Percentiles rank a stretch among this genome's conserved stretches.
Evolutionary conservation across 2,797 vertebrate species (phyloP).

Genomic region (Enteromius thamalakanensis): DNA sequence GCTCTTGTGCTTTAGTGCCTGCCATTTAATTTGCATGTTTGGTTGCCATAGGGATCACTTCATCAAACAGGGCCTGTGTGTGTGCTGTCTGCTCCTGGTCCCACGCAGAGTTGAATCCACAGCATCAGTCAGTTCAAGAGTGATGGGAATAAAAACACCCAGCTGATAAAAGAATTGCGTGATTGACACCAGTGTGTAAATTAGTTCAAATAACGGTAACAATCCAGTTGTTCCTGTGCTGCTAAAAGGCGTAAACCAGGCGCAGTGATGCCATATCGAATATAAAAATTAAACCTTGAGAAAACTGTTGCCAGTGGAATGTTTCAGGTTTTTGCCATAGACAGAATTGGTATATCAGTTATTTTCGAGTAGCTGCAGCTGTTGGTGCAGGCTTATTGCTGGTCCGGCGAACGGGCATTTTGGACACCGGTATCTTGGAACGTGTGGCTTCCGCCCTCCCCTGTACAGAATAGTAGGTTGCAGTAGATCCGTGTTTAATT

Average conservation of each 20-base stretch:
- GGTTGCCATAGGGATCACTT: conserved; percentile 43
- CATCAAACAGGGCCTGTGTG: conserved; percentile 26
- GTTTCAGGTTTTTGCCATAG: conserved; percentile 25
- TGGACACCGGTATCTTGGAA: conserved; percentile 97
- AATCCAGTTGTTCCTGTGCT: conserved; percentile 46
- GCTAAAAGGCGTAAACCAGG: conserved; percentile 27
- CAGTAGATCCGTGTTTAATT: conserved; percentile 84
- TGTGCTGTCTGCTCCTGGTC: conserved; percentile 27
- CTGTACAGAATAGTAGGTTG: conserved; percentile 75
- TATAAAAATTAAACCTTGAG: conserved; percentile 38
- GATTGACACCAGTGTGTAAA: conserved; percentile 40
- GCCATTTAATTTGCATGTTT: conserved; percentile 46
- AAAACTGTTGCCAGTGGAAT: conserved; percentile 45
- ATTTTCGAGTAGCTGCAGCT: conserved; percentile 82
- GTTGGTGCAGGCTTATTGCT: conserved; percentile 81
- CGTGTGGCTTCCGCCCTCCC: conserved; percentile 85
- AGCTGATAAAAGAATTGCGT: conserved; percentile 37
- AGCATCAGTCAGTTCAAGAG: conserved; percentile 34
- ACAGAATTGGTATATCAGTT: conserved; percentile 57
- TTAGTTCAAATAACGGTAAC: conserved; percentile 33
- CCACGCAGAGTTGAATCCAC: conserved; percentile 43
- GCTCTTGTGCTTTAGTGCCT: conserved; percentile 72
- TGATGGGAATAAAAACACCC: conserved; percentile 44
- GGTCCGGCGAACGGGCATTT: conserved; percentile 89
- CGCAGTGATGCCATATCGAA: conserved; percentile 24